These are phyloP conservation scores for Dryadula phaetusa DNA, from an alignment of 2,888 invertebrate species.

Conservation along the genomic window DNA sequence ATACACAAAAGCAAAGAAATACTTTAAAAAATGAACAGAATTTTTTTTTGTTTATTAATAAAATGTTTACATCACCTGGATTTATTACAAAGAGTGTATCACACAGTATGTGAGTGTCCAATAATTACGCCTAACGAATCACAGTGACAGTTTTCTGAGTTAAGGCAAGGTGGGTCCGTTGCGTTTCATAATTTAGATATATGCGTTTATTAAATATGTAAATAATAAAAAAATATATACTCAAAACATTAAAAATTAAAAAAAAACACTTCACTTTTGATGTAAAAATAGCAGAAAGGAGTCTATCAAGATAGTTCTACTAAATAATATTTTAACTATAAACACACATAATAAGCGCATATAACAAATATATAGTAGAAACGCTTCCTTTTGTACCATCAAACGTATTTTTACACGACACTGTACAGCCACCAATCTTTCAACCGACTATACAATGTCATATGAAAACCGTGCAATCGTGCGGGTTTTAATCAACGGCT, in stretches of 20 bases:
- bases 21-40: no score
- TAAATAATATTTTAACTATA: background rate
- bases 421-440: conserved; percentile 18
- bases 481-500: conserved; percentile 64
- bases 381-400: conserved; percentile 48
- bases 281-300: no score
- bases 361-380: conserved; percentile 17
- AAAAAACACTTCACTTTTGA: no score
- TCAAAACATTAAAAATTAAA: no score
- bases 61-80: conserved; percentile 2
- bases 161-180: conserved; percentile 79
- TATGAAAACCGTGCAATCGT: conserved; percentile 48
- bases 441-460: conserved; percentile 3
- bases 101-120: conserved; percentile 50
- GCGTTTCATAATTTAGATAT: conserved; percentile 48
- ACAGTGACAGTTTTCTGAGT: conserved; percentile 79
- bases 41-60: background rate
- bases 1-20: background rate
- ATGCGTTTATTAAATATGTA: background rate
- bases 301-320: no score
- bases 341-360: background rate
- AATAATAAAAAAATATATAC: background rate
- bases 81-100: conserved; percentile 24
- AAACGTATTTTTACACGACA: conserved; percentile 38
- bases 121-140: conserved; percentile 77